A percentile compares a stretch with the other conserved stretches of the same genome.
Conservation (phyloP, 2,797 vertebrate species). For the Cryptoblepharus egeriae region DNA sequence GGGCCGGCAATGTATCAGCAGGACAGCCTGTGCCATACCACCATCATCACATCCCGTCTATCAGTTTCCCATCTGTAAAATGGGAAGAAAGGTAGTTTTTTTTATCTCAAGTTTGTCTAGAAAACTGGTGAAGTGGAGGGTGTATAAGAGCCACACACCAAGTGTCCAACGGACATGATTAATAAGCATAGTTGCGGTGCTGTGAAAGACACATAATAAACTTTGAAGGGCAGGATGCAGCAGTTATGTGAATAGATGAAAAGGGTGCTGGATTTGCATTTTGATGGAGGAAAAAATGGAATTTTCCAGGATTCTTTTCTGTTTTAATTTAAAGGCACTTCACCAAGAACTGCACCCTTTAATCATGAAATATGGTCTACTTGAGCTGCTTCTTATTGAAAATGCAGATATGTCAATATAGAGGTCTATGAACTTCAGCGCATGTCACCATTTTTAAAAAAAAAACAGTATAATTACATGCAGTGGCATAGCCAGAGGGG, state of each 20-base stretch:
- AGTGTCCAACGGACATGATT: background rate
- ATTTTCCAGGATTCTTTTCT: background rate
- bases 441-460: background rate
- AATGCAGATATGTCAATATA: background rate
- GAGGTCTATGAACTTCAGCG: background rate
- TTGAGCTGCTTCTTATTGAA: background rate
- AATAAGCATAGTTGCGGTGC: background rate
- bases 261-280: constrained; percentile 6
- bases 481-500: no score
- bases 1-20: no score
- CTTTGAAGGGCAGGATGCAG: background rate
- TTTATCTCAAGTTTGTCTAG: background rate
- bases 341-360: background rate
- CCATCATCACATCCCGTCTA: no score
- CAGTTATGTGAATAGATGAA: background rate
- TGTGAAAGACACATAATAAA: background rate
- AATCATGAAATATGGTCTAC: background rate
- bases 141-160: background rate
- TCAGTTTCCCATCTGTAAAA: background rate
- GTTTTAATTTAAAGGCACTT: background rate
- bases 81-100: background rate
- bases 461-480: no score
- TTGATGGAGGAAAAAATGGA: background rate
- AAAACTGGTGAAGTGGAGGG: background rate
- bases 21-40: no score